Base-by-base conservation (phyloP, 37 sponge, comb jelly and placozoan genomes). In the Cliona cf. orientalis region DNA sequence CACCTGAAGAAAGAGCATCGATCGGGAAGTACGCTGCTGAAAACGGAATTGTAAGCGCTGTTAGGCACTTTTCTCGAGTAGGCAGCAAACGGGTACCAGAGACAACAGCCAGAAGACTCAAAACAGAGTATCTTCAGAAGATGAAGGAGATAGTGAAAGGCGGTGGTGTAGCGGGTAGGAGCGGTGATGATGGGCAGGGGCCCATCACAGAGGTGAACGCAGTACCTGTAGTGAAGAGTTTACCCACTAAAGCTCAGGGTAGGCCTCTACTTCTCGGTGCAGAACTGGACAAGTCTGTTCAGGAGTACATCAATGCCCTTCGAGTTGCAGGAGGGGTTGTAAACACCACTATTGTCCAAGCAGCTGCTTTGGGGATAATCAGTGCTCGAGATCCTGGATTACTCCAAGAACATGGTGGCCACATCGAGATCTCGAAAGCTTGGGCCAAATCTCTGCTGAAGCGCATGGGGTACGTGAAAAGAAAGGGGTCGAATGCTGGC, bases 331-430 rank as follows among this genome's bases (percentile, higher is more conserved):
- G n/a, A n/a, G n/a, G n/a, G n/a, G n/a, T n/a, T n/a, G n/a, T n/a
- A n/a, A n/a, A 78, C 70, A 61, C 72, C 28, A 39, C 65, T 34
- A 68, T 87, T 42, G 88, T 75, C 11, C n/a, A 73, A 58, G 82
- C 75, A 33, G 80, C 81, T 56, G 88, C 81, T 9, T 4, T 63
- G 3, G 81, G 88, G 6, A 72, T 87, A 33, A 35, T 86, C 21
- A 55, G 69, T 67, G 45, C 57, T 25, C 40, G 74, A 46, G 22
- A 80, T 33, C 46, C 46, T n/a, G 60, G 64, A 45, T 21, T 65
- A 19, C 68, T 87, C 17, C 35, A 9, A n/a, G 58, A 74, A 46
- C 68, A 83, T 76, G 84, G 84, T 53, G 89, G 84, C 31, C 56
- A 70, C 33, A 6, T 89, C 25, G 66, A 65, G 5, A 28, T 89